Percentiles rank a stretch among this genome's conserved stretches.
Conservation (phyloP, 2,797 vertebrate genomes). For the Microchirus variegatus region DNA sequence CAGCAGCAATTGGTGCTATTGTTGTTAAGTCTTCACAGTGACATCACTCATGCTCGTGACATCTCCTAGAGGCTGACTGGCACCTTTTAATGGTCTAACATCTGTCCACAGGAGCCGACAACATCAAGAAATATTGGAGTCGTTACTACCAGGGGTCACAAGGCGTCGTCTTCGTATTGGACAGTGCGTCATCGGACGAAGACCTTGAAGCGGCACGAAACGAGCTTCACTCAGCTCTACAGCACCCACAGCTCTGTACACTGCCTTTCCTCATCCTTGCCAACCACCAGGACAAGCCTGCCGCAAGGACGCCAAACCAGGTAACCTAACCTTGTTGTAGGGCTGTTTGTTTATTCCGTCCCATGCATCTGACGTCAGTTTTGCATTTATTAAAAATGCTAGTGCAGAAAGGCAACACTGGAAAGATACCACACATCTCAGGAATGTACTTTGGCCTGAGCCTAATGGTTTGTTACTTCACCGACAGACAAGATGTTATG, state of each 20-base stretch:
- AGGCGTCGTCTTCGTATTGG: conserved; percentile 96
- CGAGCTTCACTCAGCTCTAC: conserved; percentile 96
- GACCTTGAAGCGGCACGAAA: conserved; percentile 94
- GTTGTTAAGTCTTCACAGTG: neutral
- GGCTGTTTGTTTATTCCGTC: too few species aligned
- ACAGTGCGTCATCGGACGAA: conserved; percentile 95
- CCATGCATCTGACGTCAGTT: too few species aligned
- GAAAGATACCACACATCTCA: neutral
- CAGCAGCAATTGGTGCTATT: neutral
- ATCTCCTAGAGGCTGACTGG: neutral
- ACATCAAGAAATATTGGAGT: conserved; percentile 99
- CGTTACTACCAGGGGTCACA: conserved; percentile 99
- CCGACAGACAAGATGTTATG: neutral
- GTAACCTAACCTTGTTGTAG: conserved; percentile 71
- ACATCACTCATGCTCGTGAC: neutral
- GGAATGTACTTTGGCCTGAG: neutral
- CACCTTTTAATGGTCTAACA: neutral
- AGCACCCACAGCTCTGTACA: conserved; percentile 98
- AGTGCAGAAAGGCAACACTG: neutral
- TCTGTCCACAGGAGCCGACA: conserved; percentile 88
- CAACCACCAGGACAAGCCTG: conserved; percentile 99
- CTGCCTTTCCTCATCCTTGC: conserved; percentile 98
- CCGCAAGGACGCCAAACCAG: conserved; percentile 93
- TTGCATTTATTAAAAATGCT: too few species aligned
- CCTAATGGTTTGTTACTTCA: too few species aligned